Conservation (phyloP, 2,888 invertebrate genomes). For the Tetheella fluctuosa region DNA sequence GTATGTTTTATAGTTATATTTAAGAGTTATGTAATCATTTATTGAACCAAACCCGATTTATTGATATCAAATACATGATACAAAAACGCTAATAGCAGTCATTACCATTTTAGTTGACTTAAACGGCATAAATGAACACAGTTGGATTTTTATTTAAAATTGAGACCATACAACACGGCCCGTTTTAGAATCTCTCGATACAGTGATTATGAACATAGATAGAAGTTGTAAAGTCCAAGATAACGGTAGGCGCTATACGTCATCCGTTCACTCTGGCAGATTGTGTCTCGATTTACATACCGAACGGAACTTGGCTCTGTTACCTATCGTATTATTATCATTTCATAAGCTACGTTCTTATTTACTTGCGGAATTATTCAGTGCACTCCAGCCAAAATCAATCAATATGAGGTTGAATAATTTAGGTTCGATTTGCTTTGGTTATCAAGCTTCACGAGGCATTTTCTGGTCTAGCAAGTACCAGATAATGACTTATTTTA, state of each 20-base stretch:
- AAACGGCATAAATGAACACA: not conserved
- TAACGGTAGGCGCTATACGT: slow-evolving; percentile 24
- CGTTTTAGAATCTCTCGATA: slow-evolving; percentile 5
- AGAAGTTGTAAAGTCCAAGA: slow-evolving; percentile 6
- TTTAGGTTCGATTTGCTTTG: not conserved
- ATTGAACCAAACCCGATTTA: no score
- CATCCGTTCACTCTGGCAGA: slow-evolving; percentile 14
- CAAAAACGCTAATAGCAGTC: not conserved
- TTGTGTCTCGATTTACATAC: slow-evolving; percentile 41
- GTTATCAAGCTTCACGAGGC: not conserved
- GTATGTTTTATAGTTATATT: not conserved
- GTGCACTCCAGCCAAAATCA: not conserved
- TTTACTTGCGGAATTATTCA: not conserved
- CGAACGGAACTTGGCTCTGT: slow-evolving; percentile 39
- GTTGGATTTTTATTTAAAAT: not conserved
- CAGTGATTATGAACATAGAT: slow-evolving; percentile 8
- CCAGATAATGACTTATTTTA: no score
- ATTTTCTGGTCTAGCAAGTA: not conserved
- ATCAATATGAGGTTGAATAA: not conserved
- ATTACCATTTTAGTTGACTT: not conserved
- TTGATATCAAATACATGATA: not conserved
- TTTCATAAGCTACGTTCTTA: slow-evolving; percentile 5
- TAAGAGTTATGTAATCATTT: no score
- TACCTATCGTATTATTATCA: slow-evolving; percentile 19
- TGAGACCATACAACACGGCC: not conserved